Percentiles rank a stretch among this genome's conserved stretches.
Evolutionary conservation across 2,797 vertebrate genomes (phyloP).

Genomic region (Anguilla megastoma): DNA sequence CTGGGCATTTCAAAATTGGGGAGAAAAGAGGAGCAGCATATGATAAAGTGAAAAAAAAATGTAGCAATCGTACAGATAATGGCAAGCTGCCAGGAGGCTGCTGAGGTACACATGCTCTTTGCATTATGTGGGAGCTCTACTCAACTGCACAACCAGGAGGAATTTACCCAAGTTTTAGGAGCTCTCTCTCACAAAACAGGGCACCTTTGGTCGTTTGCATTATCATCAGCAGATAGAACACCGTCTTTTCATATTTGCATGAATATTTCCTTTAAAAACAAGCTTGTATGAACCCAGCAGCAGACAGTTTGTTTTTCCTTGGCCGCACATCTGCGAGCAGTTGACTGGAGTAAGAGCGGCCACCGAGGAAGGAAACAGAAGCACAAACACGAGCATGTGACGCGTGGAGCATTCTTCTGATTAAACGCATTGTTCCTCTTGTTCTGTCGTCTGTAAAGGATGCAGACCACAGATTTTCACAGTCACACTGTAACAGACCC

Average conservation of each 20-base stretch:
- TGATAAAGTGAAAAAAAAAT: not conserved
- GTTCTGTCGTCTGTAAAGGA: not conserved
- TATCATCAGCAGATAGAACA: not conserved
- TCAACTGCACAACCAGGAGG: not conserved
- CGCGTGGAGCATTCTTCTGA: not conserved
- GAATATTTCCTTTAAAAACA: not conserved
- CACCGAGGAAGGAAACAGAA: not conserved
- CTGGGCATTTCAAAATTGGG: too few species aligned
- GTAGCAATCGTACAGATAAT: not conserved
- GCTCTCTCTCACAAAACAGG: not conserved
- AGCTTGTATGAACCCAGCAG: not conserved
- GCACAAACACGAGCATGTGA: not conserved
- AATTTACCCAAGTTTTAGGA: not conserved
- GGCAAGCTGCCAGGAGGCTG: not conserved
- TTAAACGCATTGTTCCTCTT: not conserved
- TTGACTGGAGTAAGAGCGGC: not conserved
- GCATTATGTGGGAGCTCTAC: not conserved
- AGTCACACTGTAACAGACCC: not conserved
- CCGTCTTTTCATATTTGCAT: not conserved
- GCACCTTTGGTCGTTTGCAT: not conserved
- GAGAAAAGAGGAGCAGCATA: too few species aligned
- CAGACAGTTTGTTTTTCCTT: not conserved
- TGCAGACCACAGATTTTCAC: not conserved
- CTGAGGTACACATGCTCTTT: not conserved
- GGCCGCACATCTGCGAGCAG: not conserved